These are phyloP conservation scores for Sander vitreus DNA, from an alignment of 2,113 vertebrate species.

Conservation along the genomic window DNA sequence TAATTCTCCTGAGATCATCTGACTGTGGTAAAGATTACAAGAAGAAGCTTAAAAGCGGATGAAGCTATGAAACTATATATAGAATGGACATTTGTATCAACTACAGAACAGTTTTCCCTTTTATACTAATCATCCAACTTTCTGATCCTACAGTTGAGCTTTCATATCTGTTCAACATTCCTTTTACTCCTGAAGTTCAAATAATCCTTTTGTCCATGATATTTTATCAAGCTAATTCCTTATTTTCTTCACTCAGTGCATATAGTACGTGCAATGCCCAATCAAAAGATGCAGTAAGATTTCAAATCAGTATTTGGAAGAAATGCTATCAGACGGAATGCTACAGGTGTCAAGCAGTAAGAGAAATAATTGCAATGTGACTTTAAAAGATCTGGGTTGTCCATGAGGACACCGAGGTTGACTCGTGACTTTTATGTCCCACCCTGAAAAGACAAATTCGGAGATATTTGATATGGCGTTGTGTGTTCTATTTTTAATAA, in stretches of 20 bases:
- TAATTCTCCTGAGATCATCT: background rate
- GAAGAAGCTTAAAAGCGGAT: background rate
- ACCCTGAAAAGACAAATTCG: slow-evolving; percentile 9
- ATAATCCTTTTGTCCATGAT: background rate
- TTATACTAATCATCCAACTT: background rate
- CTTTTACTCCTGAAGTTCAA: background rate
- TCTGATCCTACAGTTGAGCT: background rate
- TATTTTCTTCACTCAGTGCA: slow-evolving; percentile 1
- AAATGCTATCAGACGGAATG: background rate
- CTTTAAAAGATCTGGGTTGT: slow-evolving; percentile 3
- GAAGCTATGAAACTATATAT: background rate
- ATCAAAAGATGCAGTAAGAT: slow-evolving; percentile 17
- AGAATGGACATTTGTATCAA: background rate
- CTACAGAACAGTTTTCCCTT: background rate
- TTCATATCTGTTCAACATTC: slow-evolving; percentile 24
- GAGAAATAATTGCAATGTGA: slow-evolving; percentile 35
- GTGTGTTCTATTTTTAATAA: background rate
- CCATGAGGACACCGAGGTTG: background rate
- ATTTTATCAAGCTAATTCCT: background rate
- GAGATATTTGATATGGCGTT: background rate
- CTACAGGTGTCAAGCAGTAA: background rate
- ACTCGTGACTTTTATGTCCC: background rate
- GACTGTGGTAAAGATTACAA: background rate
- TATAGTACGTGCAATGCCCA: background rate
- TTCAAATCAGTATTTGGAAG: slow-evolving; percentile 12